phyloP scores from a whole-genome alignment of 2,888 invertebrate species.

The Scrobipalpa atriplicella region DNA sequence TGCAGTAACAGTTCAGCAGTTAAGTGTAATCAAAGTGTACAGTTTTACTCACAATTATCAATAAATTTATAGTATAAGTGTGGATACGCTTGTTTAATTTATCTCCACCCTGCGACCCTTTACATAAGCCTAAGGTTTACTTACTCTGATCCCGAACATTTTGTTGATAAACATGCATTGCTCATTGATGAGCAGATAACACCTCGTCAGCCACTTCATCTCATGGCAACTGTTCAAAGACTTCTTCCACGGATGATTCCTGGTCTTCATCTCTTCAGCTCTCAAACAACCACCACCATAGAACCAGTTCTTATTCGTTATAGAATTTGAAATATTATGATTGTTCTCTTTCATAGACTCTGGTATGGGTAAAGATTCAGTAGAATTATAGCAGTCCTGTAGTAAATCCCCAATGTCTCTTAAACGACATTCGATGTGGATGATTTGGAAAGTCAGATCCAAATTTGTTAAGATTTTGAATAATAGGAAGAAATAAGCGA shows the following conservation, averaged over 20 bases:
- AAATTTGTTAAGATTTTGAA: slow-evolving; percentile 19
- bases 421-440: slow-evolving; percentile 13
- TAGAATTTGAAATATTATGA: slow-evolving; percentile 36
- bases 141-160: slow-evolving; percentile 68
- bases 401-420: slow-evolving; percentile 17
- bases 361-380: slow-evolving; percentile 33
- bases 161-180: slow-evolving; percentile 63
- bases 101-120: too few relatives aligned
- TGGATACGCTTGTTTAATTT: too few relatives aligned
- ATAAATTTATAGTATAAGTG: too few relatives aligned
- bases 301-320: slow-evolving; percentile 52
- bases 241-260: slow-evolving; percentile 31
- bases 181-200: slow-evolving; percentile 62
- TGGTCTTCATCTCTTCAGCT: slow-evolving; percentile 21
- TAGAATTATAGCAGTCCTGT: slow-evolving; percentile 7
- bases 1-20: too few relatives aligned
- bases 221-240: slow-evolving; percentile 34
- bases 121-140: slow-evolving; percentile 32
- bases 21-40: too few relatives aligned
- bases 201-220: slow-evolving; percentile 53
- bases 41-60: too few relatives aligned
- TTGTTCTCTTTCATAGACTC: background rate
- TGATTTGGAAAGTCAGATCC: slow-evolving; percentile 10
- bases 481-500: slow-evolving; percentile 4
- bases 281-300: slow-evolving; percentile 35